Evolutionary conservation across 2,888 invertebrate genomes (phyloP).

Genomic region (Leucania comma): DNA sequence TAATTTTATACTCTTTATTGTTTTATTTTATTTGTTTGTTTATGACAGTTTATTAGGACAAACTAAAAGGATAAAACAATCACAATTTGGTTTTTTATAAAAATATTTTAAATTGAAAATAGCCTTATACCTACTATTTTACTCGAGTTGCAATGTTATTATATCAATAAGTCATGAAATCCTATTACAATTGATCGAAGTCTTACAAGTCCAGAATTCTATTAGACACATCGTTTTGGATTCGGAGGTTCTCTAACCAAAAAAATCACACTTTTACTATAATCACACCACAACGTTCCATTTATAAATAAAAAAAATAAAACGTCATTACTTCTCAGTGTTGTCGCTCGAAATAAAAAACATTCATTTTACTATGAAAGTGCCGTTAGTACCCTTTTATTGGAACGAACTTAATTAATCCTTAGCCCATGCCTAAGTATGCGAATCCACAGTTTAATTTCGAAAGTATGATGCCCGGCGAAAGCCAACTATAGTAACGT

Average conservation of each 20-base stretch:
- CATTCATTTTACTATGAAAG: too few species aligned
- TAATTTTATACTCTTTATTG: not conserved
- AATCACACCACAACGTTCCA: conserved; percentile 83
- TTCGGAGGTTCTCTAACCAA: conserved; percentile 63
- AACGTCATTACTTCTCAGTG: conserved; percentile 73
- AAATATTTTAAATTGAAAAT: conserved; percentile 89
- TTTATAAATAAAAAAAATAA: conserved; percentile 85
- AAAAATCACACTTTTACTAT: conserved; percentile 65
- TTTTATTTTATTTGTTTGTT: too few species aligned
- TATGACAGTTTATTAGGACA: too few species aligned
- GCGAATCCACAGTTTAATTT: too few species aligned
- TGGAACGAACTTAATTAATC: too few species aligned
- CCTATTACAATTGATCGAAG: too few species aligned
- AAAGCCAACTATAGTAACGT: too few species aligned
- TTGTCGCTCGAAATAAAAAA: conserved; percentile 73
- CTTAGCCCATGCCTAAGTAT: too few species aligned
- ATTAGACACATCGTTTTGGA: conserved; percentile 58
- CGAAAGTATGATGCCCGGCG: too few species aligned
- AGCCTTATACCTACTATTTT: conserved; percentile 88
- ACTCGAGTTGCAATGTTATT: conserved; percentile 84
- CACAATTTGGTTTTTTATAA: conserved; percentile 74
- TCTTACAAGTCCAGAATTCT: conserved; percentile 64
- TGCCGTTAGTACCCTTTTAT: too few species aligned
- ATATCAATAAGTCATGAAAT: conserved; percentile 71
- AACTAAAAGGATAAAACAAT: conserved; percentile 75